Evolutionary conservation across 1,140 invertebrate genomes (phyloP).

Genomic region (Phortica variegata): DNA sequence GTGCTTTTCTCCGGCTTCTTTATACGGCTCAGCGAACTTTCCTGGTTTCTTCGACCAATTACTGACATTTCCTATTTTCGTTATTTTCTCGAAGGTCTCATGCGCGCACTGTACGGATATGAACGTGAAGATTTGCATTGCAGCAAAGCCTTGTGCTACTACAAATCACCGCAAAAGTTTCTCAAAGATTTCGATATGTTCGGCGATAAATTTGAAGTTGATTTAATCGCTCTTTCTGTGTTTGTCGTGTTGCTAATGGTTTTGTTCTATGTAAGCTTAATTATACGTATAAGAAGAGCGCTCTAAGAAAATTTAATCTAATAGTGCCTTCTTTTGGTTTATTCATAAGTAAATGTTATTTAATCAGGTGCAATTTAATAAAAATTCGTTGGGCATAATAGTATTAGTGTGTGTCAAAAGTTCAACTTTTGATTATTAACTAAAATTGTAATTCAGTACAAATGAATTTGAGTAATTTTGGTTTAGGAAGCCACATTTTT

Average conservation of each 20-base stretch:
- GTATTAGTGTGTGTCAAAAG: too few species aligned
- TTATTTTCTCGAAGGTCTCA: conserved; percentile 76
- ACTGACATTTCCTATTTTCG: conserved; percentile 76
- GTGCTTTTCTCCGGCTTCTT: conserved; percentile 84
- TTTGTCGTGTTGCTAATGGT: conserved; percentile 30
- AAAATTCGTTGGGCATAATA: too few species aligned
- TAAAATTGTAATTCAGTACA: too few species aligned
- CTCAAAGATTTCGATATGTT: conserved; percentile 58
- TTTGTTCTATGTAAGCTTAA: conserved; percentile 33
- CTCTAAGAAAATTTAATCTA: too few species aligned
- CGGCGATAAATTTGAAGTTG: conserved; percentile 46
- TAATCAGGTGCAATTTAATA: too few species aligned
- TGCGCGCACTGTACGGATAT: conserved; percentile 75
- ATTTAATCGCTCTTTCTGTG: conserved; percentile 23
- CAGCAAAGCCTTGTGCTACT: conserved; percentile 57
- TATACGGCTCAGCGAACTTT: conserved; percentile 75
- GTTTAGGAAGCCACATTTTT: too few species aligned
- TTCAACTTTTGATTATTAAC: too few species aligned
- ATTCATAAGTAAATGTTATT: too few species aligned
- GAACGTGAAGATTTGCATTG: conserved; percentile 63
- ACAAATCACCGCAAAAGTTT: conserved; percentile 57
- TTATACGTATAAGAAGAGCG: conserved; percentile 30
- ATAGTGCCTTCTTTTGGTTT: too few species aligned
- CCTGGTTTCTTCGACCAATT: conserved; percentile 69
- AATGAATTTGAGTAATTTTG: too few species aligned